Conservation (phyloP, 2,888 invertebrate genomes). For the Furcula furcula region DNA sequence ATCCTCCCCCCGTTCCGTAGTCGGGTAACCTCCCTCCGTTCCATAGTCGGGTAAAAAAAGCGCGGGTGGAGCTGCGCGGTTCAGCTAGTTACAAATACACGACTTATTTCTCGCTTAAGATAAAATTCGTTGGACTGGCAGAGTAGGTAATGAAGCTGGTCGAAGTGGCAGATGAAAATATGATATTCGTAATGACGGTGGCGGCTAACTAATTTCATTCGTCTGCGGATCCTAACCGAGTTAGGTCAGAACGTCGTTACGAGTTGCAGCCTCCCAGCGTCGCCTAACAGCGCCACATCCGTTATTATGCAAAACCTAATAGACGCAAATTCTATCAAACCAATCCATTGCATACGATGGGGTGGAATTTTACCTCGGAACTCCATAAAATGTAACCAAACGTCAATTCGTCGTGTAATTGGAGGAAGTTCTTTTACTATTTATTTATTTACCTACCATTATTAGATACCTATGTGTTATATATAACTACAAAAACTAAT, state of each 20-base stretch:
- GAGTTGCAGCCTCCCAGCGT: constrained; percentile 29
- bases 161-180: constrained; percentile 64
- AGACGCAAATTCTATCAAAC: background rate
- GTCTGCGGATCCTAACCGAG: constrained; percentile 72
- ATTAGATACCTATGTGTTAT: too few relatives aligned
- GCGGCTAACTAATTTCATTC: constrained; percentile 73
- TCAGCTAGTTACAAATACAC: too few relatives aligned
- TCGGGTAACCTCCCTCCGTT: too few relatives aligned
- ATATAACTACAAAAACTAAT: too few relatives aligned
- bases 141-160: constrained; percentile 53
- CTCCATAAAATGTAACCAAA: too few relatives aligned
- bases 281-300: background rate
- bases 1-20: too few relatives aligned
- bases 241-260: constrained; percentile 54
- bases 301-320: constrained; percentile 1
- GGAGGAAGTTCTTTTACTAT: too few relatives aligned
- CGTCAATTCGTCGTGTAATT: too few relatives aligned
- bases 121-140: background rate
- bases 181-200: constrained; percentile 72
- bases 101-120: background rate
- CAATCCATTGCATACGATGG: background rate
- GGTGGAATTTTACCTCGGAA: background rate
- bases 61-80: too few relatives aligned
- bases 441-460: too few relatives aligned
- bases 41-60: too few relatives aligned